Evolutionary conservation across 2,113 vertebrate genomes (phyloP).

Genomic region (Rattus norvegicus): DNA sequence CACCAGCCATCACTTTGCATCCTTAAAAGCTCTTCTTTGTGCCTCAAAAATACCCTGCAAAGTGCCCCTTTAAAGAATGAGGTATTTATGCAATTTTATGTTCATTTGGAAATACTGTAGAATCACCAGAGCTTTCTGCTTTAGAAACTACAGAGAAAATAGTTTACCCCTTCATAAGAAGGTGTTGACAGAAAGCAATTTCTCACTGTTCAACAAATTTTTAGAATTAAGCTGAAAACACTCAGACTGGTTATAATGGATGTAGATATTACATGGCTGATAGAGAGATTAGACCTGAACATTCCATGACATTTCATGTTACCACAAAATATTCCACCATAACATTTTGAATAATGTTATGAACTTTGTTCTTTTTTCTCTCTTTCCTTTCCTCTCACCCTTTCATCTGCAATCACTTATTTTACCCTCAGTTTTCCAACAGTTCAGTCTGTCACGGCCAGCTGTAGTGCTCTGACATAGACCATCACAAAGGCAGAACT

Average conservation of each 20-base stretch:
- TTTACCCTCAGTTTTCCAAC: background rate
- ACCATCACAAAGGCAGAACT: too few species aligned
- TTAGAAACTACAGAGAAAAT: conserved; percentile 53
- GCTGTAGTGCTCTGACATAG: background rate
- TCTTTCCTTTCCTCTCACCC: too few species aligned
- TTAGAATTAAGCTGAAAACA: background rate
- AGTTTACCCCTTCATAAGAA: conserved; percentile 46
- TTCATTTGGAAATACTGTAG: conserved; percentile 28
- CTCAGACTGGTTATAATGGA: background rate
- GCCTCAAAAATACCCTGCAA: conserved; percentile 14
- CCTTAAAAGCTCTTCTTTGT: conserved; percentile 52
- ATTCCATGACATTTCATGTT: background rate
- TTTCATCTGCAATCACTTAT: background rate
- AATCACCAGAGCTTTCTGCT: conserved; percentile 7
- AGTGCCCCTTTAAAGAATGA: conserved; percentile 45
- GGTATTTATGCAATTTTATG: conserved; percentile 51
- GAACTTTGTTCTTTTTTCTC: background rate
- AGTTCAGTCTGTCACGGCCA: background rate
- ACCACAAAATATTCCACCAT: background rate
- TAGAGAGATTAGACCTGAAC: background rate
- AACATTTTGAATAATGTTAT: background rate
- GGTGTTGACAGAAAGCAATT: conserved; percentile 26
- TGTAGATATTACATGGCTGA: background rate
- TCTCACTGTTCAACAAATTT: background rate
- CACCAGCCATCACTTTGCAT: conserved; percentile 20